Evolutionary conservation across 2,888 invertebrate species (phyloP).

Genomic region (Dolomedes plantarius): DNA sequence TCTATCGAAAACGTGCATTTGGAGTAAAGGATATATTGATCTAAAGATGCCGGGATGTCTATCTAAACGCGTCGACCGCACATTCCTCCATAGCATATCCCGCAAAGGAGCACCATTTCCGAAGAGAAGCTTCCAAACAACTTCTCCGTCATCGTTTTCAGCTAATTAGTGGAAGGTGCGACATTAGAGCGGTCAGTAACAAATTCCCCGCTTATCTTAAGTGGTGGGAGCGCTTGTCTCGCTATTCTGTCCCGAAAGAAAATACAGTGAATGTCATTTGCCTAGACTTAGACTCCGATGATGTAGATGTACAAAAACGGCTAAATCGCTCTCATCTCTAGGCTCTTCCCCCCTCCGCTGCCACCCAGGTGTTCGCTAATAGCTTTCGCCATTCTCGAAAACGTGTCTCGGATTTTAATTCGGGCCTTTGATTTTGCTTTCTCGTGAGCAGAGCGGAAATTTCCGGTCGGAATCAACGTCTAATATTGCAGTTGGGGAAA

Average conservation of each 20-base stretch:
- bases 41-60: too few species aligned
- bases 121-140: too few species aligned
- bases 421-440: background rate
- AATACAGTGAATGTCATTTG: background rate
- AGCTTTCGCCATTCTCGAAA: background rate
- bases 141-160: too few species aligned
- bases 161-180: too few species aligned
- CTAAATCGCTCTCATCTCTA: background rate
- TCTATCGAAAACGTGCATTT: too few species aligned
- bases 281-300: constrained; percentile 8
- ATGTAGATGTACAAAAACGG: constrained; percentile 10
- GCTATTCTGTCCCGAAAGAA: background rate
- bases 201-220: too few species aligned
- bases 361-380: background rate
- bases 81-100: too few species aligned
- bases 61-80: too few species aligned
- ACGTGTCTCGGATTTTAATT: background rate
- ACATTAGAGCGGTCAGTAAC: too few species aligned
- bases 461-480: background rate
- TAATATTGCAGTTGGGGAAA: background rate
- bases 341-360: background rate
- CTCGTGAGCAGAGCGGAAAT: background rate
- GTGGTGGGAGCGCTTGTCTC: background rate
- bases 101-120: too few species aligned
- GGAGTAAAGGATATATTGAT: too few species aligned